Percentiles rank a stretch among this genome's conserved stretches.
phyloP scores from a whole-genome alignment of 2,797 vertebrate genomes.

The Thaleichthys pacificus region DNA sequence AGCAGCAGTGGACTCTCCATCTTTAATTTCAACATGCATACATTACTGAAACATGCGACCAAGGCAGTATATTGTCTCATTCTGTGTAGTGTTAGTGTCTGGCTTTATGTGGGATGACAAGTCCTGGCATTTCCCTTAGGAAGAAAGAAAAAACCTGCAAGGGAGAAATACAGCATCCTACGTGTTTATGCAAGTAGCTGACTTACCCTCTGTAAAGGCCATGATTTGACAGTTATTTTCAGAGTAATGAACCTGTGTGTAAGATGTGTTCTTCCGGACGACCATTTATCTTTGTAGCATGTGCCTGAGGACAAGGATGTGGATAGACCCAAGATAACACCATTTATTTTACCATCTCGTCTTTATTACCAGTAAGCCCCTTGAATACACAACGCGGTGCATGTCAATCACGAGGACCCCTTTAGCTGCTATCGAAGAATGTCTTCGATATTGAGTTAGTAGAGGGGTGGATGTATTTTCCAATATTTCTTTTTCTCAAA shows the following conservation, averaged over 20 bases:
- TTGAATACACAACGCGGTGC: neutral
- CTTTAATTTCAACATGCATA: neutral
- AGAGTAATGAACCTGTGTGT: neutral
- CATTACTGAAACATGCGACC: neutral
- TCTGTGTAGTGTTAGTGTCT: neutral
- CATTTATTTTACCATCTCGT: neutral
- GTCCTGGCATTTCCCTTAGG: neutral
- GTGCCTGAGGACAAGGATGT: constrained; percentile 39
- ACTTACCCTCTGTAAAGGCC: neutral
- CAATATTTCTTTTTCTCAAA: constrained; percentile 59
- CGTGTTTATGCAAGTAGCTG: constrained; percentile 2
- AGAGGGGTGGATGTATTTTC: constrained; percentile 52
- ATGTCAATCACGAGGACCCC: constrained; percentile 7
- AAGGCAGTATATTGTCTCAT: neutral
- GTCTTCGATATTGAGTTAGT: constrained; percentile 56
- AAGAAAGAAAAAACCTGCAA: neutral
- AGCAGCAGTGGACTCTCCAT: neutral
- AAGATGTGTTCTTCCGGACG: neutral
- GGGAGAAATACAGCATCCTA: neutral
- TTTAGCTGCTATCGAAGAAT: constrained; percentile 48
- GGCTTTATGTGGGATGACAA: neutral
- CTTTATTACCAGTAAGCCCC: neutral
- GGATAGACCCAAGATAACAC: constrained; percentile 41
- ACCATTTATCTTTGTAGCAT: constrained; percentile 28
- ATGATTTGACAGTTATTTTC: neutral